Evolutionary conservation across 2,888 invertebrate genomes (phyloP), one percentile per base, ranked within the genome.

Genomic region (Parnassius apollo): DNA sequence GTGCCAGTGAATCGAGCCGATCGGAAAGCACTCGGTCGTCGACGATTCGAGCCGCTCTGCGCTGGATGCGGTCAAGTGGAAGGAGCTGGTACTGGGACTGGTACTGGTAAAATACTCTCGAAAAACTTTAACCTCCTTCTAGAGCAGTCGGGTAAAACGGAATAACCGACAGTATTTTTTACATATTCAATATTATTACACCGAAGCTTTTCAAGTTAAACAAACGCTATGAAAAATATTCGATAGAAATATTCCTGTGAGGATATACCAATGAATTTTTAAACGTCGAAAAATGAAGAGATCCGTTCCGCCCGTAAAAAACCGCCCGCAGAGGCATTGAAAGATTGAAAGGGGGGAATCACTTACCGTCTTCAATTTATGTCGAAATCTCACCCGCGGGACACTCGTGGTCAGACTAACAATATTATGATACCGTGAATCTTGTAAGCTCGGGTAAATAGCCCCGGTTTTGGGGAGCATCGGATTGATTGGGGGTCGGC

Each of bases 331-430:
- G 72, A 85, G 85, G 89, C 88, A 88, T 89, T 85, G 88, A 85
- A 86, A 91, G 89, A 91, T 91, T 89, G 91, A 89, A 88, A 85
- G 88, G 89, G 87, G 86, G 76, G 80, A 88, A 91, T 89, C 91
- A 90, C 87, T 91, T 90, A 88, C 77, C 81, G 78, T 76, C 77
- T 76, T 76, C 88, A 88, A 91, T 91, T 91, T 91, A 91, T 91
- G 82, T 83, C 77, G 67, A 82, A 88, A 91, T 90, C 86, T 88
- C 76, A 78, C 91, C 90, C 90, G 72, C 71, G 91, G 88, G 91
- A 89, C 74, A 72, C 49, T 72, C 86, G 90, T 85, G 90, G 91
- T 85, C 76, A 76, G 91, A 86, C 85, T 91, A 88, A 89, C 91
- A 91, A 91, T 85, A 86, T 91, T 87, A 89, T 81, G 77, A 18